Evolutionary conservation across 2,888 invertebrate genomes (phyloP).

Genomic region (Caenorhabditis auriculariae): DNA sequence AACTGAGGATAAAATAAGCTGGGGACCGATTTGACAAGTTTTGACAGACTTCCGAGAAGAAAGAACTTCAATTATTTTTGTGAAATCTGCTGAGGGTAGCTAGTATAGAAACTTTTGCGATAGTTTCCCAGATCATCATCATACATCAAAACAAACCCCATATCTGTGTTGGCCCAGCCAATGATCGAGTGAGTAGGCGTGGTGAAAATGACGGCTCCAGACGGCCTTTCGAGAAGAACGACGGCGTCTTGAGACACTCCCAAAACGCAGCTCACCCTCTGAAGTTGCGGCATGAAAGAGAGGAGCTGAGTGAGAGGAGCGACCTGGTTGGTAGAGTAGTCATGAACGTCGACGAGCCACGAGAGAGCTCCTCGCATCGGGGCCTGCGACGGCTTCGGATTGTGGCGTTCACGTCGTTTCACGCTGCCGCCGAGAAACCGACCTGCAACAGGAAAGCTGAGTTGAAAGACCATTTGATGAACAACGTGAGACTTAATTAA

Average conservation of each 20-base stretch:
- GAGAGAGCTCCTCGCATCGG: conserved; percentile 64
- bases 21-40: too few species aligned
- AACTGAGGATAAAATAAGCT: neutral
- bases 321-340: conserved; percentile 50
- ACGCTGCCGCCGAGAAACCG: conserved; percentile 61
- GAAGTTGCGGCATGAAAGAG: neutral
- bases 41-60: neutral
- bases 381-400: conserved; percentile 73
- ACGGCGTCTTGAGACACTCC: conserved; percentile 80
- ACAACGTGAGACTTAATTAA: too few species aligned
- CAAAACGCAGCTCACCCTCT: conserved; percentile 32
- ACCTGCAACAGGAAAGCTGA: conserved; percentile 8
- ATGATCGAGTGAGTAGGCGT: conserved; percentile 81
- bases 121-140: neutral
- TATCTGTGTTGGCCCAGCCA: conserved; percentile 69
- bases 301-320: neutral
- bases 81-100: neutral
- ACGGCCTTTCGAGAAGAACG: conserved; percentile 81
- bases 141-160: conserved; percentile 31
- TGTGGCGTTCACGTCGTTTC: conserved; percentile 74
- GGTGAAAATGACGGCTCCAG: conserved; percentile 81
- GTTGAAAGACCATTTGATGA: too few species aligned
- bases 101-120: neutral
- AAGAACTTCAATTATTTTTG: neutral
- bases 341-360: conserved; percentile 67